Conservation (phyloP, 2,888 invertebrate genomes). For the Morinoia aosen region DNA sequence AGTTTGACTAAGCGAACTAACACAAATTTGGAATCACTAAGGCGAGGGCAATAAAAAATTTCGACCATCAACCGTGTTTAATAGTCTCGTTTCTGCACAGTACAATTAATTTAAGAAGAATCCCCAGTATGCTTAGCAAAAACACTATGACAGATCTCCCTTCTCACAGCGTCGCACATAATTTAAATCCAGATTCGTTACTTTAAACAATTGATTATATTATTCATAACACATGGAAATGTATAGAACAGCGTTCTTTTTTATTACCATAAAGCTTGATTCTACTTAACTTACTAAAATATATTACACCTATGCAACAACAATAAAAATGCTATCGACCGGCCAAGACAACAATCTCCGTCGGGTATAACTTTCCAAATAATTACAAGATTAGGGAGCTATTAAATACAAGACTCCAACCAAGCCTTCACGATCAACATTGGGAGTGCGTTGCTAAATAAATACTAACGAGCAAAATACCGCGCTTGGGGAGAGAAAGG, state of each 20-base stretch:
- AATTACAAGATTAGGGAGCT: conserved; percentile 16
- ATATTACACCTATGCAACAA: conserved; percentile 52
- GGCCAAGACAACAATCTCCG: conserved; percentile 32
- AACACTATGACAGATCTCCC: background rate
- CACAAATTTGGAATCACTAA: background rate
- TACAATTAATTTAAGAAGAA: conserved; percentile 34
- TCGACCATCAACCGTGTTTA: conserved; percentile 43
- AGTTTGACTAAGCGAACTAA: too few species aligned
- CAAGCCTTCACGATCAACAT: background rate
- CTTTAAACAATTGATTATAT: conserved; percentile 25
- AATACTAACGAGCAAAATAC: conserved; percentile 10
- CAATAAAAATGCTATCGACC: conserved; percentile 48
- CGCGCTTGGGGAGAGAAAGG: conserved; percentile 2
- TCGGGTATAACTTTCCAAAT: conserved; percentile 13
- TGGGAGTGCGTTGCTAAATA: background rate
- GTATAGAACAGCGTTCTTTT: conserved; percentile 35
- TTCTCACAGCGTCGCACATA: background rate
- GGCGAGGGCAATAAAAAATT: background rate
- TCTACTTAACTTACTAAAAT: conserved; percentile 51
- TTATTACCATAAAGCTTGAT: conserved; percentile 42
- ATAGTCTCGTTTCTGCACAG: background rate
- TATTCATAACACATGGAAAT: conserved; percentile 49
- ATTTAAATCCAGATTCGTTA: conserved; percentile 39
- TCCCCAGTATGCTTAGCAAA: background rate
- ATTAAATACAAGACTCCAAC: background rate